Evolutionary conservation across 2,113 vertebrate genomes (phyloP).

Genomic region (Nothoprocta pentlandii): DNA sequence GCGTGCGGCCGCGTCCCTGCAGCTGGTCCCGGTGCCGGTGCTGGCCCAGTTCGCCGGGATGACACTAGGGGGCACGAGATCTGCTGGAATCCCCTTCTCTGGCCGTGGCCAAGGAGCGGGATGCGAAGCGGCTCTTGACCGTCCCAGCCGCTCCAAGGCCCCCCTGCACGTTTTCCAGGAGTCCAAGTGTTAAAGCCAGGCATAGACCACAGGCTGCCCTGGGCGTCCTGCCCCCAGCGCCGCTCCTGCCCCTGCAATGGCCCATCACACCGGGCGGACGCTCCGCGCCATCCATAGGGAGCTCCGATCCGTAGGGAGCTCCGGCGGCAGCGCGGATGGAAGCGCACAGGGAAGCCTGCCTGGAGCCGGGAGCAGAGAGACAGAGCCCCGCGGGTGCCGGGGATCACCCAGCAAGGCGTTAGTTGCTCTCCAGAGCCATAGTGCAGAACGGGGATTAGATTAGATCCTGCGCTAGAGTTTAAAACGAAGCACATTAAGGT

Average conservation of each 20-base stretch:
- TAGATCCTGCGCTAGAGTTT: neutral
- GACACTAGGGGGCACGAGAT: slow-evolving; percentile 71
- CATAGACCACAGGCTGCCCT: neutral
- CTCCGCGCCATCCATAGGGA: neutral
- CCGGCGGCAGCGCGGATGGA: neutral
- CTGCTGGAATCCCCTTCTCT: slow-evolving; percentile 54
- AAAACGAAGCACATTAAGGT: neutral
- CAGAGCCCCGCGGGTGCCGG: neutral
- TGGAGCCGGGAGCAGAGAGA: neutral
- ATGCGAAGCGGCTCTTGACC: neutral
- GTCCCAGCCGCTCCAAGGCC: neutral
- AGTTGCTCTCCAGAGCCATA: slow-evolving; percentile 14
- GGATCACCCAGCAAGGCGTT: slow-evolving; percentile 33
- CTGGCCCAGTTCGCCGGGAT: slow-evolving; percentile 15
- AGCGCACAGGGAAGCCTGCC: neutral
- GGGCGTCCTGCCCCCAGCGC: neutral
- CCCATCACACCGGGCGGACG: fast-evolving
- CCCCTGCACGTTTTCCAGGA: neutral
- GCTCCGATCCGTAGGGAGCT: too few relatives aligned
- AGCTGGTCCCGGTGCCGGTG: neutral
- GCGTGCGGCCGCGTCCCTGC: too few relatives aligned
- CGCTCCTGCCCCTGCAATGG: neutral
- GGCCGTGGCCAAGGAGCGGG: neutral
- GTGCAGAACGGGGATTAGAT: slow-evolving; percentile 32
- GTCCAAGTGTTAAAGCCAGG: neutral